These are phyloP conservation scores for Phataginus tetradactyla DNA, from an alignment of 2,797 vertebrate genomes.

Conservation along the genomic window DNA sequence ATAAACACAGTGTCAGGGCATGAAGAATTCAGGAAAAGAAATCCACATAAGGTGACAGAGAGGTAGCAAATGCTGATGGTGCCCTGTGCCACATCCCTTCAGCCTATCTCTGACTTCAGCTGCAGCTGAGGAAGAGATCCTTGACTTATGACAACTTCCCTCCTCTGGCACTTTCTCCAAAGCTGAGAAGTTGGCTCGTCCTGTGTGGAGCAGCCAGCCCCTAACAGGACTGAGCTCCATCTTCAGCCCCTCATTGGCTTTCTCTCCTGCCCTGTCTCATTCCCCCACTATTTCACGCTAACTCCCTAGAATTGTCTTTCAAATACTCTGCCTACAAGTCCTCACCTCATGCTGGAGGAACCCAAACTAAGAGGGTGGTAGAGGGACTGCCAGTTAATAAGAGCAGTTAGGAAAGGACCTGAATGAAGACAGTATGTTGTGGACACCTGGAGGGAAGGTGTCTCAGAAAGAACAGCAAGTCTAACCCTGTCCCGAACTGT, in stretches of 20 bases:
- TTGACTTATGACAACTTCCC: background rate
- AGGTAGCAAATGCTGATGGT: background rate
- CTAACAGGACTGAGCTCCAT: background rate
- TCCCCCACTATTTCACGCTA: background rate
- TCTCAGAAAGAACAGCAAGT: background rate
- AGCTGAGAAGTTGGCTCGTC: background rate
- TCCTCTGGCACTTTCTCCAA: background rate
- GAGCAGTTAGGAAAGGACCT: background rate
- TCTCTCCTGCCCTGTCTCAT: background rate
- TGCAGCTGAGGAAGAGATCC: background rate
- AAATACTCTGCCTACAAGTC: background rate
- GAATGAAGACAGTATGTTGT: too few species aligned
- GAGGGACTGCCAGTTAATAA: background rate
- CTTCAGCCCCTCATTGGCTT: background rate
- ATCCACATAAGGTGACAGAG: background rate
- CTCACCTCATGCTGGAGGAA: background rate
- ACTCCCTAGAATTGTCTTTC: background rate
- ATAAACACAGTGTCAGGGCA: background rate
- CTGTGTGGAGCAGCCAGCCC: background rate
- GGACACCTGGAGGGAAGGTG: background rate
- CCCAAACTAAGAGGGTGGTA: background rate
- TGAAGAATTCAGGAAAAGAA: background rate
- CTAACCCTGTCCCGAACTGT: too few species aligned
- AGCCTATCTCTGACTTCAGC: background rate
- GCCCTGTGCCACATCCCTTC: rapidly evolving